These are phyloP conservation scores for Chalcosyrphus nemorum DNA, from an alignment of 2,888 invertebrate genomes.

Conservation along the genomic window DNA sequence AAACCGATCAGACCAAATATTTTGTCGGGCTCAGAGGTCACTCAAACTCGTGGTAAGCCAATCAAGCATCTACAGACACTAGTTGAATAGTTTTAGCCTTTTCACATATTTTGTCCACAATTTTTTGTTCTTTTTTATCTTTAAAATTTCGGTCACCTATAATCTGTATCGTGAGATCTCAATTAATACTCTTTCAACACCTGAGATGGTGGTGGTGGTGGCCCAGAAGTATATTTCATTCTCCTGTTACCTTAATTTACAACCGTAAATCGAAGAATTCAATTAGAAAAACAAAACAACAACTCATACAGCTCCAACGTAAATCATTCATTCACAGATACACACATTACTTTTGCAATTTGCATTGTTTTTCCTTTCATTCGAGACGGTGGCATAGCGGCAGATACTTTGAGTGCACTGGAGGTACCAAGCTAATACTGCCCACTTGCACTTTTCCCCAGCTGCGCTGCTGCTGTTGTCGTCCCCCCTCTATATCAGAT, in stretches of 20 bases:
- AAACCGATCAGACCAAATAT: not conserved
- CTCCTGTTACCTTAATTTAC: constrained; percentile 10
- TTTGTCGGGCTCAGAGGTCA: not conserved
- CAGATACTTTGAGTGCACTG: not conserved
- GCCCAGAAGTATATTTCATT: constrained; percentile 13
- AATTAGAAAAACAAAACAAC: constrained; percentile 19
- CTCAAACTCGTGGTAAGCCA: not conserved
- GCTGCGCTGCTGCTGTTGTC: constrained; percentile 4
- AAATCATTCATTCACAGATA: constrained; percentile 64
- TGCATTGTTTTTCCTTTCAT: constrained; percentile 58
- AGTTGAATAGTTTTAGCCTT: not conserved
- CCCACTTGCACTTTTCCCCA: constrained; percentile 70
- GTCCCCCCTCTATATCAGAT: not conserved
- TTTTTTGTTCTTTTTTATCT: not conserved
- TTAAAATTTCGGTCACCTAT: constrained; percentile 18
- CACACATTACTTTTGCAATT: constrained; percentile 36
- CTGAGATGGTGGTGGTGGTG: not conserved
- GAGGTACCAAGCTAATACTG: constrained; percentile 20
- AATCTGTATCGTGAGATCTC: constrained; percentile 42
- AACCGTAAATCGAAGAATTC: constrained; percentile 13
- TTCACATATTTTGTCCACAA: not conserved
- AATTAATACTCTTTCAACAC: constrained; percentile 39
- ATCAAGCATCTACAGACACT: not conserved
- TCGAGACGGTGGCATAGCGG: not conserved
- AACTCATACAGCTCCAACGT: not conserved